Evolutionary conservation across 2,797 vertebrate species (phyloP), one percentile per base, ranked within the genome.

Genomic region (Halcyon leucocephala): DNA sequence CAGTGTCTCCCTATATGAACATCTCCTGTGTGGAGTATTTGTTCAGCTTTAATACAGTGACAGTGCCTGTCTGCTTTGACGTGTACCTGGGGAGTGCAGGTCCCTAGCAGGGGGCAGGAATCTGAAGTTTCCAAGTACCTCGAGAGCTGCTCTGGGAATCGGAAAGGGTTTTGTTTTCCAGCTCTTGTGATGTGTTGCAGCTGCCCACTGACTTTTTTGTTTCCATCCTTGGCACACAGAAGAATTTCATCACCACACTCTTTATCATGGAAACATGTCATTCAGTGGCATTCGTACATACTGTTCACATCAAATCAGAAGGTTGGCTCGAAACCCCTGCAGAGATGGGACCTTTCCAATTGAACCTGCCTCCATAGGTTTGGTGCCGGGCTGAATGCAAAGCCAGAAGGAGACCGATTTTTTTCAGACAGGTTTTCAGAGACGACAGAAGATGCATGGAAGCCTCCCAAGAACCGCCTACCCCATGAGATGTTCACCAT

Each of bases 181-280:
- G 87, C 86, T 95, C 81, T 93, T 86, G 93, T 90, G 95, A 95
- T 94, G 96, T 94, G 93, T 92, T 95, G 88, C 96, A 95, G 95
- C 94, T 96, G 95, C 93, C 91, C 95, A 94, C 93, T 14, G 42
- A 94, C 91, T 95, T 96, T 96, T 96, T 96, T 96, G 96, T 97
- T 96, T 96, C 96, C 88, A 93, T 93, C 83, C 93, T 94, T 95
- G 95, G 96, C 95, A 91, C 25, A 1, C 66, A 57, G 67, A 48
- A 84, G 91, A 65, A 96, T 95, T 95, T 97, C 96, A 95, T 95
- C 96, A 95, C 94, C 90, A 95, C 82, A 60, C 62, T 95, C 96
- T 97, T 96, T 96, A 96, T 96, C 93, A 94, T 90, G 91, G 93
- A 95, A 96, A 96, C 95, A 96, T 96, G 95, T 96, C 91, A 96